Base-by-base conservation (phyloP, 2,113 vertebrate species). In the Laterallus jamaicensis region DNA sequence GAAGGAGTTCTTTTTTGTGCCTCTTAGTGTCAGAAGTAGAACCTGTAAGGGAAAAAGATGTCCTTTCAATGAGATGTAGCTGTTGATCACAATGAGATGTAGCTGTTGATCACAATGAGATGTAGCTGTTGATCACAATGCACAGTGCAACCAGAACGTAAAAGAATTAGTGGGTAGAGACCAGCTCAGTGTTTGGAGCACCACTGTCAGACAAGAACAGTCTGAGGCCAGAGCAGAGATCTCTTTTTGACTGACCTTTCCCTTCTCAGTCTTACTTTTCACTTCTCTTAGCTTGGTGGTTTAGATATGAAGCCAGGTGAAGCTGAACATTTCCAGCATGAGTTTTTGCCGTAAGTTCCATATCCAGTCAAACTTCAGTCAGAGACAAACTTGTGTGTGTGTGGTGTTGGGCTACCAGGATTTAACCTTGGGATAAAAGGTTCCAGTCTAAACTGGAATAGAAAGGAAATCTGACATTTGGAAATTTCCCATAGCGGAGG, bases 311-410 rank as follows among this genome's bases (percentile, higher is more conserved):
- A 71, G 59, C 31, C 40, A 59, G 55, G 64, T 90, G 82, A 81
- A 70, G 29, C 14, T 74, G 50, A 52, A 17, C 47, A 7, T 62
- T 75, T 52, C 37, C 44, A 42, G 39, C 0, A 4, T 4, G 87
- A 86, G 37, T 22, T 93, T 47, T 67, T 37, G 59, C 70, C 55
- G 2, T 20, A 1, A 68, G 3, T 71, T 71, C 58, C 60, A 0
- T 37, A 47, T 12, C 49, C 42, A 4, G 28, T 59, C 77, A 39
- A 26, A 17, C 15, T 52, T 32, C 39, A 29, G 32, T 12, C 70
- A 73, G 52, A 66, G 56, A 26, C 37, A 64, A 40, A 73, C 39
- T 44, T 10, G 0, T 7, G 0, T 10, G 1, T 9, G 5, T 9
- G 24, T 59, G 52, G 5, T 20, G 29, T 58, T 82, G 70, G 24